Evolutionary conservation across 64 coral and sea anemone species (phyloP), one percentile per base, ranked within the genome.

Genomic region (Pocillopora verrucosa): DNA sequence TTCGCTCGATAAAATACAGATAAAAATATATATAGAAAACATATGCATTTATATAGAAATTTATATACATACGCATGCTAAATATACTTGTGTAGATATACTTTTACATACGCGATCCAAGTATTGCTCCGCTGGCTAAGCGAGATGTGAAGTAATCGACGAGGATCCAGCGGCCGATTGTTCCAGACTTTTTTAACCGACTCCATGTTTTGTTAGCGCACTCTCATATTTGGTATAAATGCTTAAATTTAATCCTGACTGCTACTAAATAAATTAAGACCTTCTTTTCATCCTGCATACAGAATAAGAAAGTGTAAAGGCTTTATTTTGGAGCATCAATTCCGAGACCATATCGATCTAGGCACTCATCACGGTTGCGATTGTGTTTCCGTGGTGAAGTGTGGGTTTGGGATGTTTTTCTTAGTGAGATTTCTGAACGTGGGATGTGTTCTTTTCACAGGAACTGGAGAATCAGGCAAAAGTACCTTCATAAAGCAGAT

Each of bases 401-500:
- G 80, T 62, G 36, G 63, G 17, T 35, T 41, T 65, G 65, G 65
- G 82, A 85, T 85, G 82, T 83, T 65, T 63, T 63, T 16, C 80
- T 34, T 22, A 34, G 79, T 16, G 59, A 81, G 79, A 63, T 84
- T 68, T 36, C 30, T 85, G 45, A 85, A 70, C 22, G 65, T 72
- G 64, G 64, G 82, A 85, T 85, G 82, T 72, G 65, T 65, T 70
- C 82, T 85, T 85, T 85, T 85, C 57, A 58, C 82, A 99, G 97
- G 97, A 72, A 99, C 97, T 59, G 97, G 97, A 61, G 97, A 99
- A 62, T 99, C 97, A 22, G 97, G 97, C n/a, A 99, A 99, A 89
- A 99, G 97, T 86, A 99, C 97, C 22, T 99, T 99, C 74, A 99
- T 99, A 61, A 99, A 99, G 86, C 97, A 99, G 87, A 99, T 99